Conservation (phyloP, 1,140 invertebrate species). For the Microvelia longipes region DNA sequence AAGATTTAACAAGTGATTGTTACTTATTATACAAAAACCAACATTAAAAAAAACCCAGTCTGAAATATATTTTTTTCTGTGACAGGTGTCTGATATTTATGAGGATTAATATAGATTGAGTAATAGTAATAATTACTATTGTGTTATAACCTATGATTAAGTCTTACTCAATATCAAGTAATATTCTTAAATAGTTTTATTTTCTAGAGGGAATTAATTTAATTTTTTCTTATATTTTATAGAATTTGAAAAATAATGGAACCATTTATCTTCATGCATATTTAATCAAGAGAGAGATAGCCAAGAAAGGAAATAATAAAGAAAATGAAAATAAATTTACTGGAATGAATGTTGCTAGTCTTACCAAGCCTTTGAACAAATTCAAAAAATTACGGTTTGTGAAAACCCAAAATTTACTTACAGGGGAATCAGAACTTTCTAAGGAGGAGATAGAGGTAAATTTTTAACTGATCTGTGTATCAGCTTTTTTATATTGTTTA, state of each 20-base stretch:
- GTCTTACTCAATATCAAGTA: no score
- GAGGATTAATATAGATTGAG: no score
- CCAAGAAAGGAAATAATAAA: conserved; percentile 39
- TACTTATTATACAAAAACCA: no score
- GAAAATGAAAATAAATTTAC: conserved; percentile 40
- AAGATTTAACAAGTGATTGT: no score
- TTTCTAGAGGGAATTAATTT: no score
- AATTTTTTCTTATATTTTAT: conserved; percentile 18
- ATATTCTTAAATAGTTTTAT: no score
- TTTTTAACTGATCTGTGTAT: conserved; percentile 2
- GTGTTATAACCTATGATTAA: no score
- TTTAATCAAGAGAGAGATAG: conserved; percentile 60
- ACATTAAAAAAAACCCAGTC: no score
- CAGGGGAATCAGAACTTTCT: conserved; percentile 70
- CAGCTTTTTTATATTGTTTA: no score
- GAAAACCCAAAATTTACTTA: conserved; percentile 86
- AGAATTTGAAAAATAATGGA: conserved; percentile 77
- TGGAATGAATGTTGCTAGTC: conserved; percentile 53
- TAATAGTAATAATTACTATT: no score
- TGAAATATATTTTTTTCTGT: no score
- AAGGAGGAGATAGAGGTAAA: conserved; percentile 45
- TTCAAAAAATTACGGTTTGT: conserved; percentile 78
- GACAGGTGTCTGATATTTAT: no score
- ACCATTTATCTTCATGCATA: conserved; percentile 86
- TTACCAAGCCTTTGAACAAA: conserved; percentile 72